Evolutionary conservation across 2,888 invertebrate genomes (phyloP), one percentile per base, ranked within the genome.

Genomic region (Dryocosmus kuriphilus): DNA sequence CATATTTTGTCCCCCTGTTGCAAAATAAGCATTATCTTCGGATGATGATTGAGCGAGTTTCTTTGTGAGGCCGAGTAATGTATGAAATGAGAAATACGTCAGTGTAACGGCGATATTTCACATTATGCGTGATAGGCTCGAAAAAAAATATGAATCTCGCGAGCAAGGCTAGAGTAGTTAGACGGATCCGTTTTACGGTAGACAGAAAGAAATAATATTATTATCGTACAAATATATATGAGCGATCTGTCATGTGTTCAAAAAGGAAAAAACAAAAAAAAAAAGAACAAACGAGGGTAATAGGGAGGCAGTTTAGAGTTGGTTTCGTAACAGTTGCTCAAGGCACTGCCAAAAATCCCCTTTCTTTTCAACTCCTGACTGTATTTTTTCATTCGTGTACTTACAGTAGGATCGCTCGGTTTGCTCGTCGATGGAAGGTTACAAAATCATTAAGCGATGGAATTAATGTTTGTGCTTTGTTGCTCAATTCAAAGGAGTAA

Each of bases 231-330:
- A 91, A 90, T 82, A 83, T 82, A 81, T 82, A 87, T 83, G 90
- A 90, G 88, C 90, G 90, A 89, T 90, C 89, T 89, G 89, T 90
- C 88, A 91, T 90, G 89, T 90, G 90, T 91, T 90, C 90, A 90
- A 89, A 90, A 85, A 84, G 77, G 79, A 80, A 81, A 80, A 82
- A 81, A 79, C 83, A 83, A 81, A 81, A 85, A 81, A 81, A 81
- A 85, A 80, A 82, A 78, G 65, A 61, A 77, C 62, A 79, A 65
- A 79, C 77, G 84, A 84, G 82, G 80, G 77, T 81, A 86, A 85
- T 80, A 85, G 80, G 83, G 83, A 85, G 84, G 79, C 85, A 85
- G 82, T 82, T 86, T 71, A 71, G 83, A 85, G 83, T 88, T 87
- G 84, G 86, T 89, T 89, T 89, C 84, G 86, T 83, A 88, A 90